phyloP scores from a whole-genome alignment of 1,140 invertebrate species.

The Notospermus geniculatus region DNA sequence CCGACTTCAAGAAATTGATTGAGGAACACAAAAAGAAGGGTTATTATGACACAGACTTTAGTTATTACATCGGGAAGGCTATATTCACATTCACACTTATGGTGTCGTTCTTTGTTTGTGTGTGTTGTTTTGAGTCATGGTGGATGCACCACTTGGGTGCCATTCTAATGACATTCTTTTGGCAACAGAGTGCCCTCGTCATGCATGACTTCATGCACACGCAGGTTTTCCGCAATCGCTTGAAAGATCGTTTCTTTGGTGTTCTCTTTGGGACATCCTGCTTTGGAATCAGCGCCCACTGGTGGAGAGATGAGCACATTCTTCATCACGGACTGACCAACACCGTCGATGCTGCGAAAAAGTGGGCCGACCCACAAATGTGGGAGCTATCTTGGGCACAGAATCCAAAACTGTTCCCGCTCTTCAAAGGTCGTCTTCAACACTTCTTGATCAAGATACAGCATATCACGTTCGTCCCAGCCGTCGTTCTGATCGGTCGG shows the following conservation, averaged over 20 bases:
- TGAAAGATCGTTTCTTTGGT: slow-evolving; percentile 11
- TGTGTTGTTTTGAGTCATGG: slow-evolving; percentile 7
- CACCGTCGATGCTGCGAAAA: slow-evolving; percentile 1
- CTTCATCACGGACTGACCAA: slow-evolving; percentile 21
- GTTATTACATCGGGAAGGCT: slow-evolving; percentile 15
- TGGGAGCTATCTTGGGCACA: slow-evolving; percentile 19
- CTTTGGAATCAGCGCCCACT: slow-evolving; percentile 20
- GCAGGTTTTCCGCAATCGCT: slow-evolving; percentile 2
- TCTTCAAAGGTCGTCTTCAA: slow-evolving; percentile 10
- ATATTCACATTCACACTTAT: slow-evolving; percentile 9
- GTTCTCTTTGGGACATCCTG: slow-evolving; percentile 16
- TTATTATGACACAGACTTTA: slow-evolving; percentile 17
- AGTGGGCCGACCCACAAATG: slow-evolving; percentile 22
- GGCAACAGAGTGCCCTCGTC: slow-evolving; percentile 20
- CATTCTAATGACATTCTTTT: slow-evolving; percentile 15
- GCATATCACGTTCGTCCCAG: slow-evolving; percentile 20
- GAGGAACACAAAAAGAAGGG: slow-evolving; percentile 13
- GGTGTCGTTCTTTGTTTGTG: background rate
- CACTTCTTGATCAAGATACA: slow-evolving; percentile 20
- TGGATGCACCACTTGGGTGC: slow-evolving; percentile 15
- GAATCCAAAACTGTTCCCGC: slow-evolving; percentile 19
- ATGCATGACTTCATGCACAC: slow-evolving; percentile 23
- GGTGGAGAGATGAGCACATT: slow-evolving; percentile 23
- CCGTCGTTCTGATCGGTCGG: slow-evolving; percentile 13
- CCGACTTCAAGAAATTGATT: slow-evolving; percentile 13